Conservation (phyloP, 2,113 vertebrate species). For the Naja naja region DNA sequence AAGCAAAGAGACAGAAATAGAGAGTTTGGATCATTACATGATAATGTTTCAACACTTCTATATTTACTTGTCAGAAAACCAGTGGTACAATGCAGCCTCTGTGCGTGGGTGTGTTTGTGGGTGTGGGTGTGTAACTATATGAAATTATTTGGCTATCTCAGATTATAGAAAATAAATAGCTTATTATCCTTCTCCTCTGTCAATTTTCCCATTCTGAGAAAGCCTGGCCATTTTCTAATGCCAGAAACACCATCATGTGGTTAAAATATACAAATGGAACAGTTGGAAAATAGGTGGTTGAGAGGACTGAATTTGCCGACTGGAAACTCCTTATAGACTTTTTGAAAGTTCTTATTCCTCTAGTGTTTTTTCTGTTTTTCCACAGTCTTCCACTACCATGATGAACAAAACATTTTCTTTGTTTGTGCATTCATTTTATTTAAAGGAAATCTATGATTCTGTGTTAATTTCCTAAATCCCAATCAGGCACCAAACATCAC, state of each 20-base stretch:
- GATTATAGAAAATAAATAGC: neutral
- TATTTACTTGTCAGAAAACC: neutral
- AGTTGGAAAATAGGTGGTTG: neutral
- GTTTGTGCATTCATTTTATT: neutral
- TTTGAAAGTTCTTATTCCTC: neutral
- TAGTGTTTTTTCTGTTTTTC: neutral
- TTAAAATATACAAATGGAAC: neutral
- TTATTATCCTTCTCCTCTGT: neutral
- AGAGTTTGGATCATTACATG: neutral
- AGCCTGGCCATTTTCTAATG: neutral
- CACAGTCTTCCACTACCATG: neutral
- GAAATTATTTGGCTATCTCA: neutral
- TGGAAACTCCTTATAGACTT: neutral
- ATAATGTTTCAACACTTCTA: neutral
- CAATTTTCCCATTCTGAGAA: neutral
- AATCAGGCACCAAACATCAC: neutral
- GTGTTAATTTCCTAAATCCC: neutral
- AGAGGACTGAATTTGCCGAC: neutral
- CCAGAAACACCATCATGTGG: neutral
- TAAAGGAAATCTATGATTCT: neutral
- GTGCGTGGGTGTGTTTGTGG: neutral
- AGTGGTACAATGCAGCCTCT: neutral
- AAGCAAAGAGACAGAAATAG: constrained; percentile 33
- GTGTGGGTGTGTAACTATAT: neutral
- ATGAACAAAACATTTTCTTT: neutral